Conservation (phyloP, 1,140 invertebrate genomes). For the Dendrolimus punctatus region DNA sequence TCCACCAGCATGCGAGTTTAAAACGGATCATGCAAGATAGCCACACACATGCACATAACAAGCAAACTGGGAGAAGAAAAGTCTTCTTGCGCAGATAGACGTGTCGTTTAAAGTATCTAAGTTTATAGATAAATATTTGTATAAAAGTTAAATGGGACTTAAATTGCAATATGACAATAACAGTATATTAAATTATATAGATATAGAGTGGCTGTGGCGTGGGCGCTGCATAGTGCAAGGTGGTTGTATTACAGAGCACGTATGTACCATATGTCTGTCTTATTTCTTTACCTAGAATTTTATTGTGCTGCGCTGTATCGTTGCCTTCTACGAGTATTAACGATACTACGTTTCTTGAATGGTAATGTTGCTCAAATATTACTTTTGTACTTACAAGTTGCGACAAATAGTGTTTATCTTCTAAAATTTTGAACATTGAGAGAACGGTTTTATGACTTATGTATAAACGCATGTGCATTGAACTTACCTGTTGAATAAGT, state of each 20-base stretch:
- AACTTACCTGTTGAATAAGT: too few relatives aligned
- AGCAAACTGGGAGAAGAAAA: slow-evolving; percentile 67
- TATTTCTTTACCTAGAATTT: slow-evolving; percentile 27
- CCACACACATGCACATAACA: slow-evolving; percentile 80
- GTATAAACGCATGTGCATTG: too few relatives aligned
- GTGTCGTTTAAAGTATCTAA: slow-evolving; percentile 9
- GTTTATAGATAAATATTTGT: slow-evolving; percentile 16
- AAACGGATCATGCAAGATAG: slow-evolving; percentile 70
- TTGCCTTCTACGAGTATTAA: slow-evolving; percentile 17
- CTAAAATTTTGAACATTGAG: too few relatives aligned
- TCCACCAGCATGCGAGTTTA: slow-evolving; percentile 65
- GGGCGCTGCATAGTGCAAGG: slow-evolving; percentile 5
- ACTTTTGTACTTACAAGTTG: background rate
- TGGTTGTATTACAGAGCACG: slow-evolving; percentile 17
- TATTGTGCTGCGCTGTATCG: slow-evolving; percentile 23
- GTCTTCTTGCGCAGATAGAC: slow-evolving; percentile 18
- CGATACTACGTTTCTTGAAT: slow-evolving; percentile 22
- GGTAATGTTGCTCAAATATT: slow-evolving; percentile 20
- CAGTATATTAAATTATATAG: slow-evolving; percentile 16
- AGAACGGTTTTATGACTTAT: too few relatives aligned
- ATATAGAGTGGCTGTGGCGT: slow-evolving; percentile 1
- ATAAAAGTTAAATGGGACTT: slow-evolving; percentile 15
- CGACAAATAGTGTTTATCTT: too few relatives aligned
- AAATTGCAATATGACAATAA: slow-evolving; percentile 30
- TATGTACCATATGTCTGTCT: slow-evolving; percentile 27